Evolutionary conservation across 2,113 vertebrate species (phyloP).

Genomic region (Platysteira castanea): DNA sequence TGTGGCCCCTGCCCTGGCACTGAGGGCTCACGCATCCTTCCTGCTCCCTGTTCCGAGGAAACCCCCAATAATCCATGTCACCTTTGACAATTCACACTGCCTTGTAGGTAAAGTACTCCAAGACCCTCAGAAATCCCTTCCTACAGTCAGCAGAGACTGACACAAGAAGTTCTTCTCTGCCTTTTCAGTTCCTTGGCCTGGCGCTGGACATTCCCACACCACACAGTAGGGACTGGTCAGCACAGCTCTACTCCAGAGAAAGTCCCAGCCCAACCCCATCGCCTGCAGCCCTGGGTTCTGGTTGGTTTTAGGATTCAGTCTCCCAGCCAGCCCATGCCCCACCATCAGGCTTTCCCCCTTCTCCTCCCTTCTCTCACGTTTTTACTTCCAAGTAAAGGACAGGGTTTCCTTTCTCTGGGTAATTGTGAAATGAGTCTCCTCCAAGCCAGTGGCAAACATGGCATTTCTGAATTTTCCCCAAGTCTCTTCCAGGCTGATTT

Average conservation of each 20-base stretch:
- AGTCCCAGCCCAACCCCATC: neutral
- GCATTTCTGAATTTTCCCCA: neutral
- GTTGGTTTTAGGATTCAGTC: neutral
- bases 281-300: neutral
- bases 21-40: neutral
- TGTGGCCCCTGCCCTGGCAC: neutral
- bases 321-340: neutral
- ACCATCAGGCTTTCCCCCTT: neutral
- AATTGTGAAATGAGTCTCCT: neutral
- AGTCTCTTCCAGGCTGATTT: neutral
- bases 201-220: neutral
- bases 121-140: neutral
- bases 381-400: neutral
- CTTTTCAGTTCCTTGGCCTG: neutral
- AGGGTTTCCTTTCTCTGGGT: neutral
- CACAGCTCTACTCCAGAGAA: fast-evolving
- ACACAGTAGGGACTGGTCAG: neutral
- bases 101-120: neutral
- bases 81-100: neutral
- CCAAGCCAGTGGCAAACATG: neutral
- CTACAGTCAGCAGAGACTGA: neutral
- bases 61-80: neutral
- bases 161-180: neutral
- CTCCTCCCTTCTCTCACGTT: neutral
- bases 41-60: fast-evolving